phyloP scores from a whole-genome alignment of 2,888 invertebrate genomes.

The Temnothorax rugatulus region DNA sequence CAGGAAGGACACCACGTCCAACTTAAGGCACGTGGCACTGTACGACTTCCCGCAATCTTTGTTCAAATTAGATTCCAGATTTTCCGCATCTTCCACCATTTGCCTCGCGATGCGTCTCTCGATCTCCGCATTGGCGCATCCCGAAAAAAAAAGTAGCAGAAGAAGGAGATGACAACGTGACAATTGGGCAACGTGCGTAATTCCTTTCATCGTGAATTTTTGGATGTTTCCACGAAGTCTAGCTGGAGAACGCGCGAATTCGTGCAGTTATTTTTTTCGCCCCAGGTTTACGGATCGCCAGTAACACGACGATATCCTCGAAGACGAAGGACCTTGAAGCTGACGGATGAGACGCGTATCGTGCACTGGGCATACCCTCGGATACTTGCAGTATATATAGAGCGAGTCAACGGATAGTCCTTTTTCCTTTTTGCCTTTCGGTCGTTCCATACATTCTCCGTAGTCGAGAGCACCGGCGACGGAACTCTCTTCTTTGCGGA shows the following conservation, averaged over 20 bases:
- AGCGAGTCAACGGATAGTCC: conserved; percentile 77
- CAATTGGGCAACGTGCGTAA: conserved; percentile 35
- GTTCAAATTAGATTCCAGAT: conserved; percentile 76
- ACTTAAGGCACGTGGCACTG: conserved; percentile 92
- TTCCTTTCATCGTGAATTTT: conserved; percentile 61
- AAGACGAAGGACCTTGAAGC: conserved; percentile 66
- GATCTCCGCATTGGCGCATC: conserved; percentile 77
- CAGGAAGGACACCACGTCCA: conserved; percentile 92
- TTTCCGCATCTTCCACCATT: conserved; percentile 79
- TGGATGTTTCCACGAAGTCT: not conserved
- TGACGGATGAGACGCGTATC: conserved; percentile 77
- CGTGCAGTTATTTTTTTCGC: conserved; percentile 17
- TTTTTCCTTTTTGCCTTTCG: conserved; percentile 85
- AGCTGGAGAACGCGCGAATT: conserved; percentile 3
- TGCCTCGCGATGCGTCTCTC: conserved; percentile 79
- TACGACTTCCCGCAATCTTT: conserved; percentile 88
- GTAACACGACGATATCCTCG: conserved; percentile 47
- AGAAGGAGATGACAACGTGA: conserved; percentile 51
- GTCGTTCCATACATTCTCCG: conserved; percentile 84
- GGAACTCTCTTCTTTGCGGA: conserved; percentile 77
- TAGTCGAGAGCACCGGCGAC: conserved; percentile 74
- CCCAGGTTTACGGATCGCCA: conserved; percentile 43
- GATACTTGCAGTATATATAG: conserved; percentile 85
- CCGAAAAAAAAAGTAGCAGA: conserved; percentile 68
- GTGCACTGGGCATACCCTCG: conserved; percentile 82